Base-by-base conservation (phyloP, 1,140 invertebrate genomes). In the Procambarus virginalis region DNA sequence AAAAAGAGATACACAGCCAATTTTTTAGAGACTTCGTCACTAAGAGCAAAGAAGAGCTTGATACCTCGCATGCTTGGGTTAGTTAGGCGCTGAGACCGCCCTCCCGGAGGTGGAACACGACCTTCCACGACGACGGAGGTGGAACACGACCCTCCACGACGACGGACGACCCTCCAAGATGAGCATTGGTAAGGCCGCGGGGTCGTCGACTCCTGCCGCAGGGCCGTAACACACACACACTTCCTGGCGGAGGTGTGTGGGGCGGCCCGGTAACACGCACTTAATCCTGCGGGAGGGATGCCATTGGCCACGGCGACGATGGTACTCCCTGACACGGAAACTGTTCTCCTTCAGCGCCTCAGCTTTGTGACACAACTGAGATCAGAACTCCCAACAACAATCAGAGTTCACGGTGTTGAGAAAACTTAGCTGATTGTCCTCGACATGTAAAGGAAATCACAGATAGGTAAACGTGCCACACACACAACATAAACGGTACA, bases 391-490 rank as follows among this genome's bases (percentile, higher is more conserved):
- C 82, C 64, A 84, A 84, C 45, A 70, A 20, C 48, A 34, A 22
- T 14, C 51, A n/a, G 77, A 34, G 78, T 80, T 73, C 68, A 73
- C 68, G 22, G 4, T 73, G n/a, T 73, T 73, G 55, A 75, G 80
- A 89, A 84, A 83, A 77, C 73, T 77, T 60, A 89, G 55, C 73
- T 89, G 88, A 89, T 89, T 89, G 88, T 89, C 88, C 81, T 84
- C 73, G 73, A 77, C 73, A 58, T 49, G 75, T 58, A 84, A 89
- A 83, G 75, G 79, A 84, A 89, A 89, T 89, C 88, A 89, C 88
- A 89, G 88, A 89, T 84, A 89, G 84, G 88, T 89, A 89, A 84
- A 89, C 34, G 49, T 45, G 68, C 82, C 86, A 89, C 86, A 89
- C 86, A 55, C 20, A 89, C 86, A 88, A 82, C 78, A 88, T 58